Evolutionary conservation across 35 echinoderm and acorn worm species (phyloP).

Genomic region (Patiria miniata): DNA sequence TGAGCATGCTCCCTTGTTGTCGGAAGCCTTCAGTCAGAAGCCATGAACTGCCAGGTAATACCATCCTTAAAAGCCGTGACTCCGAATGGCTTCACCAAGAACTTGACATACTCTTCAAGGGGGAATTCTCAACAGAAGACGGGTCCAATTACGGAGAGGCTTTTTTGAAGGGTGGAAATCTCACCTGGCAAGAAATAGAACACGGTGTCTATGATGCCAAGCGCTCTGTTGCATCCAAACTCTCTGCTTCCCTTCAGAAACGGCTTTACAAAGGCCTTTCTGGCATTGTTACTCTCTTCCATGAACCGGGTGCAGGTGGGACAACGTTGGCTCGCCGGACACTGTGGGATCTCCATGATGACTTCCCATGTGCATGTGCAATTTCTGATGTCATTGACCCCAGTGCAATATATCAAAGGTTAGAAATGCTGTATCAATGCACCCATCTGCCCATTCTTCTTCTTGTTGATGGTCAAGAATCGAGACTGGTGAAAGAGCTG

Average conservation of each 20-base stretch:
- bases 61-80: background rate
- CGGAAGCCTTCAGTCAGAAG: background rate
- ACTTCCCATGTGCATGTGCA: constrained; percentile 30
- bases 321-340: constrained; percentile 47
- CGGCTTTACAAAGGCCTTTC: constrained; percentile 5
- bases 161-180: constrained; percentile 35
- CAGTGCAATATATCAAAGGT: background rate
- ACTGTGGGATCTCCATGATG: constrained; percentile 44
- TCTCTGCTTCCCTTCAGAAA: background rate
- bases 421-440: constrained; percentile 16
- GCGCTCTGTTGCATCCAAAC: background rate
- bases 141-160: background rate
- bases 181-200: constrained; percentile 41
- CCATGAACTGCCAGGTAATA: background rate
- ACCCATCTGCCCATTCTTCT: constrained; percentile 43
- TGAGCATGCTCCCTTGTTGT: background rate
- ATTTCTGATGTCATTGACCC: background rate
- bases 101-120: constrained; percentile 47
- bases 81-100: constrained; percentile 24
- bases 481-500: background rate
- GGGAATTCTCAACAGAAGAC: background rate
- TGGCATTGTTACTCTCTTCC: constrained; percentile 31
- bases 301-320: constrained; percentile 50
- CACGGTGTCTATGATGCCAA: constrained; percentile 16
- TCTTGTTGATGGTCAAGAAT: constrained; percentile 40